These are phyloP conservation scores for Eustalomyia histrio DNA, from an alignment of 2,888 invertebrate genomes.

Conservation along the genomic window DNA sequence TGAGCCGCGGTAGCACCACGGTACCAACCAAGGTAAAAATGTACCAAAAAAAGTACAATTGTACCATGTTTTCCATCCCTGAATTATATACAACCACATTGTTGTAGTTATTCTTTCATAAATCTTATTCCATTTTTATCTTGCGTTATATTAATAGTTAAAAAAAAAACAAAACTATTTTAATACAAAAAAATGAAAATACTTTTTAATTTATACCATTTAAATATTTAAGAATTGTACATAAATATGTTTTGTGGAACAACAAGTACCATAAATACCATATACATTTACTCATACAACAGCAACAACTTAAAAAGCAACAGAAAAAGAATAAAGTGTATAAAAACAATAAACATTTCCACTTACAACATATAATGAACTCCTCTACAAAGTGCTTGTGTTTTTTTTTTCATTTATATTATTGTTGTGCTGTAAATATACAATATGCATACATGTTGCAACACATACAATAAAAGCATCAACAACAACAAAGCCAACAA, in stretches of 20 bases:
- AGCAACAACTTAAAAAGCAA: too few relatives aligned
- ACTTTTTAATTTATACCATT: conserved; percentile 6
- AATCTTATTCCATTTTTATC: too few relatives aligned
- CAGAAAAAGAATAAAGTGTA: too few relatives aligned
- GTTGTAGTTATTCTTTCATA: too few relatives aligned
- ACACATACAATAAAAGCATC: conserved; percentile 32
- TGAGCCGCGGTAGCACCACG: too few relatives aligned
- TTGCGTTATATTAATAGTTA: too few relatives aligned
- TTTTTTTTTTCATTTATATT: too few relatives aligned
- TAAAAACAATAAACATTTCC: conserved; percentile 63
- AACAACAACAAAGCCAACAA: conserved; percentile 34
- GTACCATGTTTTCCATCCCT: too few relatives aligned
- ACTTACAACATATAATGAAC: conserved; percentile 64
- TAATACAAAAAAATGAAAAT: background rate
- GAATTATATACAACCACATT: too few relatives aligned
- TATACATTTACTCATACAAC: background rate
- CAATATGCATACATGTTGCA: conserved; percentile 62
- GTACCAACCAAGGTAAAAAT: too few relatives aligned
- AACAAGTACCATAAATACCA: conserved; percentile 35
- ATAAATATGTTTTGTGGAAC: conserved; percentile 15
- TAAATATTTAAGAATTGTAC: conserved; percentile 29
- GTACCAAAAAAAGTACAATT: too few relatives aligned
- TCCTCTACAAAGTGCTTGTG: conserved; percentile 57
- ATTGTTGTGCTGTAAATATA: conserved; percentile 52
- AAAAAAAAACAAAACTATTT: too few relatives aligned